Evolutionary conservation across 2,888 invertebrate genomes (phyloP).

Genomic region (Pristionchus exspectatus): DNA sequence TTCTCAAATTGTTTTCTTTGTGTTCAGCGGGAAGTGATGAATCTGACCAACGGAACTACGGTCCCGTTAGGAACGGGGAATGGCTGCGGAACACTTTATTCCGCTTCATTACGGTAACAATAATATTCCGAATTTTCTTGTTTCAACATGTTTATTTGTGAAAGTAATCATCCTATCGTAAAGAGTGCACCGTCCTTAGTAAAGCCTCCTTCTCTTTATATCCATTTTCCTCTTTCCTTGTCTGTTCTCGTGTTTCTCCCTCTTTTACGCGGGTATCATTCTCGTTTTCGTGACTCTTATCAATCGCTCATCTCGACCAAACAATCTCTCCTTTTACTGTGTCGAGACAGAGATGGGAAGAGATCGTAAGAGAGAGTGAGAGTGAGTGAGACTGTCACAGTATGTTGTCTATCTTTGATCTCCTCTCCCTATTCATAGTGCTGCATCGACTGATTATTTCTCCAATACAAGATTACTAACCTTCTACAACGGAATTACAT

Average conservation of each 20-base stretch:
- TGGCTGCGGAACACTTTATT: neutral
- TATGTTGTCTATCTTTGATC: slow-evolving; percentile 19
- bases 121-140: neutral
- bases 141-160: neutral
- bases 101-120: neutral
- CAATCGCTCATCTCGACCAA: slow-evolving; percentile 40
- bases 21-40: neutral
- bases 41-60: neutral
- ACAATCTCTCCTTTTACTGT: neutral
- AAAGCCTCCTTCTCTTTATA: neutral
- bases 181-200: neutral
- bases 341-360: neutral
- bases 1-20: neutral
- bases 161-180: neutral
- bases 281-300: slow-evolving; percentile 46
- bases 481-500: neutral
- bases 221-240: neutral
- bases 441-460: neutral
- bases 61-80: neutral
- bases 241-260: slow-evolving; percentile 13
- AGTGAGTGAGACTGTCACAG: neutral
- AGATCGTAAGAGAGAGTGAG: neutral
- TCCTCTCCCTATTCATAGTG: neutral
- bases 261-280: slow-evolving; percentile 22
- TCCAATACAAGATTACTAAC: neutral